These are phyloP conservation scores for Saccostrea glomerata DNA, from an alignment of 1,140 invertebrate genomes.

Conservation along the genomic window DNA sequence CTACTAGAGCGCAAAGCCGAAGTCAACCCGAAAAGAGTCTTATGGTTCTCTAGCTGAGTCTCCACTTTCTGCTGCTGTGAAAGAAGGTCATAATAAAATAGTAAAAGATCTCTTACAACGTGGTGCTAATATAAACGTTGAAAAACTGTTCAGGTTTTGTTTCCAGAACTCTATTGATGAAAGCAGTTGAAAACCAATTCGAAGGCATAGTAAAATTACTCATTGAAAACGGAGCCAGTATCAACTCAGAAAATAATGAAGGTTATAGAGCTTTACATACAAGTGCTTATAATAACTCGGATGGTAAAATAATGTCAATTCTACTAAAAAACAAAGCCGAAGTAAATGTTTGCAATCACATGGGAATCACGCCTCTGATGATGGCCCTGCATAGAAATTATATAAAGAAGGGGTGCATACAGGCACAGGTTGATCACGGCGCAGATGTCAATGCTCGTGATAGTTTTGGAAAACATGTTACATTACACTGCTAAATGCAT, in stretches of 20 bases:
- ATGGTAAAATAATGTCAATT: neutral
- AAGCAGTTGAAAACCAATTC: neutral
- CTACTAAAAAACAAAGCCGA: neutral
- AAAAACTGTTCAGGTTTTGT: neutral
- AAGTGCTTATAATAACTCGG: neutral
- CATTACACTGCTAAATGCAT: neutral
- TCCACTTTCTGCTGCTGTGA: neutral
- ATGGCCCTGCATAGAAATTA: neutral
- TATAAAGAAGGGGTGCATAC: neutral
- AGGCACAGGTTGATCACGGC: neutral
- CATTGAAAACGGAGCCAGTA: neutral
- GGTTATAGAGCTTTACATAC: neutral
- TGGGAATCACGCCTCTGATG: neutral
- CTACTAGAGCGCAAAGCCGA: neutral
- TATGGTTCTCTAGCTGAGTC: neutral
- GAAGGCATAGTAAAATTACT: neutral
- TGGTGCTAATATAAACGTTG: neutral
- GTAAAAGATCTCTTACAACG: neutral
- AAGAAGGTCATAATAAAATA: neutral
- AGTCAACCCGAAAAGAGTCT: neutral
- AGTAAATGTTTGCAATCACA: neutral
- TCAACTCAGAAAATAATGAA: neutral
- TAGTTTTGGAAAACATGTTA: neutral
- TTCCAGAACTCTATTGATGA: neutral
- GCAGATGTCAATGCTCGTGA: neutral